These are phyloP conservation scores for Engraulis encrasicolus DNA, from an alignment of 2,113 vertebrate genomes.

Conservation along the genomic window DNA sequence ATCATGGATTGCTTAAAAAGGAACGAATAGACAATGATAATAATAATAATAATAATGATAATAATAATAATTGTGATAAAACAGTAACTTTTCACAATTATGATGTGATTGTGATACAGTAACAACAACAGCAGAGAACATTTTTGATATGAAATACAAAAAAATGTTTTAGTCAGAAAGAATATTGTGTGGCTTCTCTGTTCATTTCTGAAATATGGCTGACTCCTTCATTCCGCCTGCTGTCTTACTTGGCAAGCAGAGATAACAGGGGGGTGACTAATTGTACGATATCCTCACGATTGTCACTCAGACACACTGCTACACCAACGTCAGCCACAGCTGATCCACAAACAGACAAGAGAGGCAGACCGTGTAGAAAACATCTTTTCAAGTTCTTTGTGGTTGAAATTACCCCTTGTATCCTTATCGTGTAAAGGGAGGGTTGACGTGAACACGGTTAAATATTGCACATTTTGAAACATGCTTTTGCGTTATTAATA, in stretches of 20 bases:
- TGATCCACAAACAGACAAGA: not conserved
- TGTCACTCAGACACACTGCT: not conserved
- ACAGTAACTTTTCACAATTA: too few relatives aligned
- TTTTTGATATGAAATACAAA: not conserved
- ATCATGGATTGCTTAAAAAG: too few relatives aligned
- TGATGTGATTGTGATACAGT: too few relatives aligned
- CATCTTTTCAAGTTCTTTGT: not conserved
- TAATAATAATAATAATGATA: too few relatives aligned
- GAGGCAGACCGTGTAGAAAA: not conserved
- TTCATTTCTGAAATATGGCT: not conserved
- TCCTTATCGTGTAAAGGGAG: not conserved
- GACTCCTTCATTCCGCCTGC: not conserved
- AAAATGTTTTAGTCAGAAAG: not conserved
- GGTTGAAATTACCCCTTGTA: not conserved
- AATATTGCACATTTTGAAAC: not conserved
- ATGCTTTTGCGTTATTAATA: not conserved
- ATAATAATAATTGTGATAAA: too few relatives aligned
- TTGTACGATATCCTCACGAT: not conserved
- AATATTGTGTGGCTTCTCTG: not conserved
- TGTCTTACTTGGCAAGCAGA: not conserved
- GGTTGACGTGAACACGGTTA: not conserved
- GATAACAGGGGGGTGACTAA: not conserved
- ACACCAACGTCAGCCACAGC: not conserved
- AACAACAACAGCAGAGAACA: too few relatives aligned
- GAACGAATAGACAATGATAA: too few relatives aligned